Base-by-base conservation (phyloP, 2,888 invertebrate genomes). In the Synergus laeviventris region DNA sequence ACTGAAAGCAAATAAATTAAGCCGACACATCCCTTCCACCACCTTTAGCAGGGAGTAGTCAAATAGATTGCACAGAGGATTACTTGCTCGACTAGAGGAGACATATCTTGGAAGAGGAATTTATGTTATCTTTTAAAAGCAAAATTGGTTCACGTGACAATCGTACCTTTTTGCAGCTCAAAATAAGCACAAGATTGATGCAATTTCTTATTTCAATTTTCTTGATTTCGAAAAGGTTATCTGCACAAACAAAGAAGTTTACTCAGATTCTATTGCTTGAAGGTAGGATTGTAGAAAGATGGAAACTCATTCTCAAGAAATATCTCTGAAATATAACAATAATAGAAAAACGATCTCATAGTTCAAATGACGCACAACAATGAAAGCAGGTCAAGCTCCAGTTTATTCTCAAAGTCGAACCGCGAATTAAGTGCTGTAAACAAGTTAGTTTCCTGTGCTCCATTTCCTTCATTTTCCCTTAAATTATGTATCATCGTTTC, bases 401-500 rank as follows among this genome's bases (percentile, higher is more conserved):
- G 14, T 59, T 14, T 59, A 21, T 18, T 18, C 54, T 18, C 18
- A 8, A 54, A 54, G 18, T 54, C 11, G 18, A 54, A 70, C 31
- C 49, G n/a, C 18, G 73, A 77, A 79, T 83, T 79, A 79, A 83
- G 76, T 31, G 38, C n/a, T 36, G 62, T 78, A 83, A 81, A 64
- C 76, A 77, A 81, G 78, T 81, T 81, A 62, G 74, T 62, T 66
- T 21, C 76, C 59, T 73, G 74, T 75, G 74, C 76, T 79, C 42
- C 74, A 66, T 78, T 78, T 79, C 42, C 66, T 70, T 62, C 11
- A 62, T 62, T 38, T 36, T 12, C 11, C 3, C 38, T 36, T 11
- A 16, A 4, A 18, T 62, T 62, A 38, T 18, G 18, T 62, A 62
- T 36, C 11, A 62, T 38, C 11, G 62, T 12, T 16, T 38, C 38